phyloP scores from a whole-genome alignment of 2,888 invertebrate species.

The Isoperla grammatica region DNA sequence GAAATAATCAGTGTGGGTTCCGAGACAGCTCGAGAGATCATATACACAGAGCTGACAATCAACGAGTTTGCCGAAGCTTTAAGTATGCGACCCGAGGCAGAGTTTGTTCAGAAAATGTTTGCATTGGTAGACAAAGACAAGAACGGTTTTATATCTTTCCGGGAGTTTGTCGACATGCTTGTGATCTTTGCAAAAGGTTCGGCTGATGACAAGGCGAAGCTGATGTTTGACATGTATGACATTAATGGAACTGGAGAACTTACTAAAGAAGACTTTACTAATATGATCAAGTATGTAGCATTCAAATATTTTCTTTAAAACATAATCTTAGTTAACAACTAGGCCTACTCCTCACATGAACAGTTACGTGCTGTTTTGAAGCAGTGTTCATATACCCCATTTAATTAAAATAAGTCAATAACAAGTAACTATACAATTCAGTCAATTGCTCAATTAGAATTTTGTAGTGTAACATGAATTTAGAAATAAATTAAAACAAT shows the following conservation, averaged over 20 bases:
- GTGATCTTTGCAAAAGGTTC: conserved; percentile 53
- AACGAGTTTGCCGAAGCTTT: conserved; percentile 56
- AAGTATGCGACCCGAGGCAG: conserved; percentile 49
- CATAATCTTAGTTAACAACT: no score
- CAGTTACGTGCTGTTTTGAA: no score
- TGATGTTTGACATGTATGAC: conserved; percentile 56
- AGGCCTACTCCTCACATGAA: no score
- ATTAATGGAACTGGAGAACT: conserved; percentile 47
- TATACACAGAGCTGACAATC: conserved; percentile 49
- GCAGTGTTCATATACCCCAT: no score
- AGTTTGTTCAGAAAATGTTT: conserved; percentile 55
- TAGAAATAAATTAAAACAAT: no score
- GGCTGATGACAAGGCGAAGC: conserved; percentile 48
- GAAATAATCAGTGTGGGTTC: conserved; percentile 43
- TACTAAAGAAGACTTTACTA: conserved; percentile 45
- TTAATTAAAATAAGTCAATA: no score
- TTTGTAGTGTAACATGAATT: no score
- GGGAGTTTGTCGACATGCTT: conserved; percentile 56
- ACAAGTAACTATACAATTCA: no score
- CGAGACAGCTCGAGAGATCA: conserved; percentile 44
- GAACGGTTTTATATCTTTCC: conserved; percentile 56
- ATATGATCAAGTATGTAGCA: conserved; percentile 47
- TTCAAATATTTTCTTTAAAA: no score
- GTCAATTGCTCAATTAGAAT: no score
- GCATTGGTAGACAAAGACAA: conserved; percentile 51